These are phyloP conservation scores for Eudemis profundana DNA, from an alignment of 2,888 invertebrate genomes.

Conservation along the genomic window DNA sequence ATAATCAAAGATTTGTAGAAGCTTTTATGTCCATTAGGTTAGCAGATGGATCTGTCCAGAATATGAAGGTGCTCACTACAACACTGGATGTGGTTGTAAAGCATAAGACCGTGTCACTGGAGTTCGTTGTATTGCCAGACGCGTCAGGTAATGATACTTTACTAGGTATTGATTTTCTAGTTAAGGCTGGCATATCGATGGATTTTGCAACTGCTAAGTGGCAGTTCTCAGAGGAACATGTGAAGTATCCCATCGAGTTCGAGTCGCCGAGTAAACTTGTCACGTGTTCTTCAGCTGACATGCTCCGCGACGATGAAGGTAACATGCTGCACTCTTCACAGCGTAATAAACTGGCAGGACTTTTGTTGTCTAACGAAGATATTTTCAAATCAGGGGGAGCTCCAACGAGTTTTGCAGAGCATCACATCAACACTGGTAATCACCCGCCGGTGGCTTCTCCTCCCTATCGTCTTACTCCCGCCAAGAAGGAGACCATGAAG, in stretches of 20 bases:
- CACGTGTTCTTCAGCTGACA: background rate
- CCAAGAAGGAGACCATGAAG: background rate
- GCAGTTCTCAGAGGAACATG: background rate
- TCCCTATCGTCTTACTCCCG: background rate
- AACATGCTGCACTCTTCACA: background rate
- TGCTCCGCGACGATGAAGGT: constrained; percentile 10
- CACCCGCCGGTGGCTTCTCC: no score
- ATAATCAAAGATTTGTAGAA: no score
- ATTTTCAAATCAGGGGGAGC: background rate
- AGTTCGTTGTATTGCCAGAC: constrained; percentile 10
- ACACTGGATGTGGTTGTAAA: background rate
- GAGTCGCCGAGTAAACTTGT: background rate
- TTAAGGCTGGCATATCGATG: background rate
- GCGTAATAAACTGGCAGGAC: background rate
- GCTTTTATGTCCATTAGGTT: background rate
- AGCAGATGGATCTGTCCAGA: background rate
- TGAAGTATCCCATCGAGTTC: background rate
- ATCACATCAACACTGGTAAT: no score
- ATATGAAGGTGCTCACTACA: background rate
- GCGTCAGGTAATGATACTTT: constrained; percentile 12
- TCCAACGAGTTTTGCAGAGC: background rate
- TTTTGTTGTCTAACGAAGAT: background rate
- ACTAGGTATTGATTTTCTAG: constrained; percentile 12
- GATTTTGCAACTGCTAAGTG: constrained; percentile 9
- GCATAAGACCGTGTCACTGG: constrained; percentile 13